Conservation (phyloP, 1,140 invertebrate genomes). For the Apocrypta bakeri region DNA sequence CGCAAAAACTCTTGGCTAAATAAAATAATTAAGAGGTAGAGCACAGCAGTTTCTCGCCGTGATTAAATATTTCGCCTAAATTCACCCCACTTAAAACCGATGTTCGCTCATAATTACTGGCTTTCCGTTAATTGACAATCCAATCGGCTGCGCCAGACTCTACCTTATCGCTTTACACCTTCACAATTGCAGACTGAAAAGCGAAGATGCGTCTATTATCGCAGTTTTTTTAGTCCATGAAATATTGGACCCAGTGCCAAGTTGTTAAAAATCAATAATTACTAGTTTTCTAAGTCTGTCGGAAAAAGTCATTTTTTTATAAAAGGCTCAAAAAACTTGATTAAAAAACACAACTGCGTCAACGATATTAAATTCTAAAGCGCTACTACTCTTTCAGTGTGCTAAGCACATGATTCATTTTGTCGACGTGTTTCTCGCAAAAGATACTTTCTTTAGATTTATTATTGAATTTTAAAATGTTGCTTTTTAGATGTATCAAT, state of each 20-base stretch:
- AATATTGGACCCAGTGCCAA: conserved; percentile 23
- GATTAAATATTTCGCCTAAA: conserved; percentile 30
- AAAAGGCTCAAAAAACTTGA: neutral
- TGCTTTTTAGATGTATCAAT: neutral
- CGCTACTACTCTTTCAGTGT: no score
- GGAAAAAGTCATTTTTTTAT: neutral
- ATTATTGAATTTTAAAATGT: no score
- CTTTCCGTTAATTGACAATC: conserved; percentile 37
- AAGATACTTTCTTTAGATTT: no score
- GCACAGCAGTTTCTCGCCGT: neutral
- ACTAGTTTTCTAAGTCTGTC: neutral
- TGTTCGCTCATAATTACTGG: conserved; percentile 19
- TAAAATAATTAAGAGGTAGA: conserved; percentile 17
- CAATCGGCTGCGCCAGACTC: conserved; percentile 32
- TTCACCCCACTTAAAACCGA: conserved; percentile 10
- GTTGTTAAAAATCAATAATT: neutral
- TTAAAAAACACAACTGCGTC: neutral
- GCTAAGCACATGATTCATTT: no score
- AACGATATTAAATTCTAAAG: no score
- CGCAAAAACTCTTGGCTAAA: neutral
- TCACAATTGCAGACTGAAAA: neutral
- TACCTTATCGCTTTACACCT: neutral
- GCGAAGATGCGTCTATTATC: neutral
- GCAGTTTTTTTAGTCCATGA: neutral
- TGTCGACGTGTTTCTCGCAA: no score